A percentile compares a stretch with the other conserved stretches of the same genome.
Conservation (phyloP, 2,888 invertebrate species). For the Pyrochroa serraticornis region DNA sequence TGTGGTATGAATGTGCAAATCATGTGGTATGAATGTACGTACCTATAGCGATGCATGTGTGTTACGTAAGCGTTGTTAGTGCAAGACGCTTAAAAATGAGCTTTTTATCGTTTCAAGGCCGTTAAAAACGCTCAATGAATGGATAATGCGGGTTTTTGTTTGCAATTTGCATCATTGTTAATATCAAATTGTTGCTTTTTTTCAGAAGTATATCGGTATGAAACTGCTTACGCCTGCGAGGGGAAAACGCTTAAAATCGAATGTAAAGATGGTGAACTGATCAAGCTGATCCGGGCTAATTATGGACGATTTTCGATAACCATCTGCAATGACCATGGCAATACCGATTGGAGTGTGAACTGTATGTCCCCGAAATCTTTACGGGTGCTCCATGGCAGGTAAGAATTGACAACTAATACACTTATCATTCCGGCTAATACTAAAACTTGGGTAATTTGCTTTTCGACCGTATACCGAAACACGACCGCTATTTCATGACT, state of each 20-base stretch:
- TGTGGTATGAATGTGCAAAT: neutral
- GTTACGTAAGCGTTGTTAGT: slow-evolving; percentile 5
- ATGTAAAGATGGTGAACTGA: slow-evolving; percentile 87
- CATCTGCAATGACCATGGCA: slow-evolving; percentile 94
- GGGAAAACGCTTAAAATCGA: slow-evolving; percentile 87
- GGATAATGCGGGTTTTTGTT: slow-evolving; percentile 1
- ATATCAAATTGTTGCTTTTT: slow-evolving; percentile 33
- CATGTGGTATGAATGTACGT: neutral
- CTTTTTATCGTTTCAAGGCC: slow-evolving; percentile 1
- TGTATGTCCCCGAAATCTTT: slow-evolving; percentile 92
- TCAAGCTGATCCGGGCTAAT: slow-evolving; percentile 91
- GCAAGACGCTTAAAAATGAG: too few relatives aligned
- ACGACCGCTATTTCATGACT: too few relatives aligned
- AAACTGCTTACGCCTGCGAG: slow-evolving; percentile 93
- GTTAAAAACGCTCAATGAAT: slow-evolving; percentile 1
- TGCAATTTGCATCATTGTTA: neutral
- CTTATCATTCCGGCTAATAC: neutral
- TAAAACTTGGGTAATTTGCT: neutral
- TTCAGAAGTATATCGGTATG: slow-evolving; percentile 80
- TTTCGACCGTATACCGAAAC: neutral
- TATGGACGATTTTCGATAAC: slow-evolving; percentile 94
- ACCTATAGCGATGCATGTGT: neutral
- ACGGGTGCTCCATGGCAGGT: slow-evolving; percentile 88
- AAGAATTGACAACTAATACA: slow-evolving; percentile 35
- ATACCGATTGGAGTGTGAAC: slow-evolving; percentile 96